Evolutionary conservation across 2,888 invertebrate species (phyloP).

Genomic region (Orchesellides sinensis): DNA sequence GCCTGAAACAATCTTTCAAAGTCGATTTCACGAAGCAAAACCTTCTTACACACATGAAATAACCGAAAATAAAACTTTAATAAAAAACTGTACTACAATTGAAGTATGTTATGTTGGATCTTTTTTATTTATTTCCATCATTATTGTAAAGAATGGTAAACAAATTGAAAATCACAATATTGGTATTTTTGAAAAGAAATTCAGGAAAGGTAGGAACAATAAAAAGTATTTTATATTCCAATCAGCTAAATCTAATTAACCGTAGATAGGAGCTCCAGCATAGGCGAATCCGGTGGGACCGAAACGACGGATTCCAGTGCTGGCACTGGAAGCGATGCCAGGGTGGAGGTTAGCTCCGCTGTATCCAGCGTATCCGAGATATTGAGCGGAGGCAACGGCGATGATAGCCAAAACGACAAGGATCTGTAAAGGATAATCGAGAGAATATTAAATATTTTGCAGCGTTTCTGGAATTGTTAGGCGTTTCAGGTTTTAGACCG

Average conservation of each 20-base stretch:
- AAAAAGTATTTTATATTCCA: not conserved
- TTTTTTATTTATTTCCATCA: too few relatives aligned
- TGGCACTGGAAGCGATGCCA: conserved; percentile 63
- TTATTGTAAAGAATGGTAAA: not conserved
- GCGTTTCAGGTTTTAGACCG: too few relatives aligned
- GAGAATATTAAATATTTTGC: not conserved
- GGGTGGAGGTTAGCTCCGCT: conserved; percentile 67
- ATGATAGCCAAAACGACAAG: conserved; percentile 69
- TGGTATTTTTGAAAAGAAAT: not conserved
- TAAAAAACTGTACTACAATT: not conserved
- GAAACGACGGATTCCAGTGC: conserved; percentile 69
- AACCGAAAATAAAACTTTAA: too few relatives aligned
- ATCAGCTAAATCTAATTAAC: conserved; percentile 20
- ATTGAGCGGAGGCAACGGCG: conserved; percentile 69
- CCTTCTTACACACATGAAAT: too few relatives aligned
- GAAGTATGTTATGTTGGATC: too few relatives aligned
- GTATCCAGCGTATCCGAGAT: conserved; percentile 52
- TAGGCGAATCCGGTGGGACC: conserved; percentile 64
- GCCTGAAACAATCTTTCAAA: too few relatives aligned
- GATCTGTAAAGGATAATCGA: conserved; percentile 39
- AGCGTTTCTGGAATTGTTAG: not conserved
- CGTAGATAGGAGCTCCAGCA: conserved; percentile 38
- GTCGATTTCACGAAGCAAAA: too few relatives aligned
- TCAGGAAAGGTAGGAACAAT: conserved; percentile 17
- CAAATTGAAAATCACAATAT: conserved; percentile 7